These are phyloP conservation scores for Sphenodon punctatus DNA, from an alignment of 2,797 vertebrate genomes.

Conservation along the genomic window DNA sequence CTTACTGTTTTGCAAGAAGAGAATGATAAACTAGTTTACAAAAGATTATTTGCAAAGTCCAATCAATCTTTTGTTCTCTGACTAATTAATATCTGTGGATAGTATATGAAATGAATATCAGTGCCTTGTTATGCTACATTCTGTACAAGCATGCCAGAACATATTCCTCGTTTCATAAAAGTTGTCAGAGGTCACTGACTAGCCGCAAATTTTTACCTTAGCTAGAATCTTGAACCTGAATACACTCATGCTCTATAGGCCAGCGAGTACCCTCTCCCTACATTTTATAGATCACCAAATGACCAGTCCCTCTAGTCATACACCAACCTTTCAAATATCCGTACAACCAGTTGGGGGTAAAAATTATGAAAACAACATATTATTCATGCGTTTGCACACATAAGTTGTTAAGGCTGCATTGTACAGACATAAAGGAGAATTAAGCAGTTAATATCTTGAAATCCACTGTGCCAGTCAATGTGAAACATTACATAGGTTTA, in stretches of 20 bases:
- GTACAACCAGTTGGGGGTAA: neutral
- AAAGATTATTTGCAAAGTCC: neutral
- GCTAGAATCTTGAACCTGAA: neutral
- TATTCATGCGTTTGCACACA: neutral
- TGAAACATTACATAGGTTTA: too few relatives aligned
- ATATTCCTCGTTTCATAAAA: neutral
- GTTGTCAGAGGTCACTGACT: neutral
- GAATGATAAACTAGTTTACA: neutral
- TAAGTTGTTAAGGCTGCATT: too few relatives aligned
- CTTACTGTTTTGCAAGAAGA: neutral
- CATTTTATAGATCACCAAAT: neutral
- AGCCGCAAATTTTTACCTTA: slow-evolving; percentile 14
- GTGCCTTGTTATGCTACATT: too few relatives aligned
- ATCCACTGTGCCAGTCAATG: too few relatives aligned
- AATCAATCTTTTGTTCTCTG: slow-evolving; percentile 7
- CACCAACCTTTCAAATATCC: neutral
- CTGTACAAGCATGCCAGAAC: neutral
- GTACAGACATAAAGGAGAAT: too few relatives aligned
- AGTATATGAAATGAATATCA: too few relatives aligned
- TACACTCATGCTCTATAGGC: neutral
- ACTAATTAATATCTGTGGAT: too few relatives aligned
- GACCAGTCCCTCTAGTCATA: neutral
- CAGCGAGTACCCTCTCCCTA: neutral
- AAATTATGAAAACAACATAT: neutral
- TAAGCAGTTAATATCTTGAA: too few relatives aligned